A percentile compares a stretch with the other conserved stretches of the same genome.
Conservation (phyloP, 2,113 vertebrate species). For the Pipra filicauda region DNA sequence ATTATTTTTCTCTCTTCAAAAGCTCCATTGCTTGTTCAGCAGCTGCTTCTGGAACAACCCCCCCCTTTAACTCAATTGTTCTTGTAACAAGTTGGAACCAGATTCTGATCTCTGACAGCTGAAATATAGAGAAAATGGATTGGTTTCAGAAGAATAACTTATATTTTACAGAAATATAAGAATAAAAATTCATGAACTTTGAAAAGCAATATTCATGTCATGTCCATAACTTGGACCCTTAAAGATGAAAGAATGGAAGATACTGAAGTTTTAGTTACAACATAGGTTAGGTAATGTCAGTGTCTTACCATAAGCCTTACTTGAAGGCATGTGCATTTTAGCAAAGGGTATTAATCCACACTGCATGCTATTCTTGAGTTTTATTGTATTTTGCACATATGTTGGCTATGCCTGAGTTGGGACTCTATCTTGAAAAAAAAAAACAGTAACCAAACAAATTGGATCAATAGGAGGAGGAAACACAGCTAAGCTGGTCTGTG, state of each 20-base stretch:
- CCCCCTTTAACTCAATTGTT: not conserved
- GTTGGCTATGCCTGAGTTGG: not conserved
- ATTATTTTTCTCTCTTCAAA: not conserved
- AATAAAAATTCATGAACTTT: not conserved
- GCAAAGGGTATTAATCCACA: not conserved
- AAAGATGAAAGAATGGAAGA: not conserved
- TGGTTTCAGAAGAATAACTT: not conserved
- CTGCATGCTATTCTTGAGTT: not conserved
- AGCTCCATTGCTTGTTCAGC: not conserved
- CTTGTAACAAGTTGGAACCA: not conserved
- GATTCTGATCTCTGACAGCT: not conserved
- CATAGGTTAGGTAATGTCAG: not conserved
- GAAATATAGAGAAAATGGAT: not conserved
- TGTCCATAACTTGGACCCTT: not conserved
- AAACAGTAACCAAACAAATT: not conserved
- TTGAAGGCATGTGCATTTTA: not conserved
- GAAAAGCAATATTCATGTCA: not conserved
- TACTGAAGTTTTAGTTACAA: not conserved
- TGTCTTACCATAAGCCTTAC: not conserved
- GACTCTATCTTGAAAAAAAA: not conserved
- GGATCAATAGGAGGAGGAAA: not conserved
- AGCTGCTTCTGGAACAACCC: not conserved
- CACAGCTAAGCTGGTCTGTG: not conserved
- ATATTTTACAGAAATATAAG: not conserved
- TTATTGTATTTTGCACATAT: not conserved